Base-by-base conservation (phyloP, 2,113 vertebrate genomes). In the Diadophis punctatus region DNA sequence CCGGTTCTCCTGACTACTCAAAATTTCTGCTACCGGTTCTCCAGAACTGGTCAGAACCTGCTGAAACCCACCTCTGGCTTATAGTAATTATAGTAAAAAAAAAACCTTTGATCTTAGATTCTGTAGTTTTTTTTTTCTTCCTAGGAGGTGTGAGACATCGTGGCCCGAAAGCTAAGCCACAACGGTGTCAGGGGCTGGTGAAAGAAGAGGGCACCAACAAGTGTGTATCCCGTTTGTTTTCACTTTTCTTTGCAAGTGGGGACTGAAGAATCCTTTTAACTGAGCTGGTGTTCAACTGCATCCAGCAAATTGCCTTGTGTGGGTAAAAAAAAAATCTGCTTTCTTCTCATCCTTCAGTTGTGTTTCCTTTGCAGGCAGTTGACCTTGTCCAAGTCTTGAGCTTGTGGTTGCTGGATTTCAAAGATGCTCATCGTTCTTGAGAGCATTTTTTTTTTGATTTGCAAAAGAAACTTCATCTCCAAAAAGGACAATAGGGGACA, bases 401-500 rank as follows among this genome's bases (percentile, higher is more conserved):
- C 68, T 90, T 52, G 9, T 68, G 53, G 60, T 3, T 20, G 7
- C 23, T 91, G 86, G 34, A 34, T 87, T 90, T 34, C 23, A 25
- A 51, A 18, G 27, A 22, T 48, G 22, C 27, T 86, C 89, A 48
- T 10, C 12, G 39, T 90, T 91, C 46, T 46, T 46, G 46, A 92
- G 25, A 48, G 74, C 90, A 1, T 2, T 58, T 58, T 25, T 58
- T 3, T 2, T 0, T 0, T 20, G 14, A 43, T 39, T 34, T 92
- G 52, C 88, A 93, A 88, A 91, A 89, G 88, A 12, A 91, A 3
- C 60, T 30, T 74, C 91, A 89, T 90, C 93, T 43, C 20, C 8
- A 16, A 30, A 43, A 25, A 27, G 25, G 0, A 39, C 18, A 18
- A 39, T 10, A 1, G 8, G 53, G 55, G 43, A 18, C 4, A 5